These are phyloP conservation scores for Megamerina dolium DNA, from an alignment of 2,888 invertebrate genomes.

Conservation along the genomic window DNA sequence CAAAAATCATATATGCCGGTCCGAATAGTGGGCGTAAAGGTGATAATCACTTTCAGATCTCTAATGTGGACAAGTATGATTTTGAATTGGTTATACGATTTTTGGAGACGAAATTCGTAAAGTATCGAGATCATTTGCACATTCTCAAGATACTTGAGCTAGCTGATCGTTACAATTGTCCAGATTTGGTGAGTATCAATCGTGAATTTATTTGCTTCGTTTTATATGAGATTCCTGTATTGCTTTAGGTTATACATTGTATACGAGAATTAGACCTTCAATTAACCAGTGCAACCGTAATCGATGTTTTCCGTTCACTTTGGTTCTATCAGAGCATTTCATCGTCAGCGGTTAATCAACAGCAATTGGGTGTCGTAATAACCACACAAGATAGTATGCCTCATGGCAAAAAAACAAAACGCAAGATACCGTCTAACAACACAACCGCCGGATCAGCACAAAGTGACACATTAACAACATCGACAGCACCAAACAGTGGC, in stretches of 20 bases:
- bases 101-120: slow-evolving; percentile 47
- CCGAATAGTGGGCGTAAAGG: slow-evolving; percentile 47
- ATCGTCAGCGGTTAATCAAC: slow-evolving; percentile 36
- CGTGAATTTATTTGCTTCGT: background rate
- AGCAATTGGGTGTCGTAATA: slow-evolving; percentile 33
- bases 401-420: slow-evolving; percentile 20
- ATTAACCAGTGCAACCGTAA: slow-evolving; percentile 44
- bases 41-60: slow-evolving; percentile 48
- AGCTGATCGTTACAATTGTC: slow-evolving; percentile 48
- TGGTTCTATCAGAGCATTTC: slow-evolving; percentile 48
- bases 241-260: slow-evolving; percentile 40
- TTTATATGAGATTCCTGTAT: background rate
- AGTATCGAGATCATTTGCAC: slow-evolving; percentile 47
- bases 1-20: slow-evolving; percentile 46
- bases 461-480: slow-evolving; percentile 1
- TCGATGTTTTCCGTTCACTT: slow-evolving; percentile 46
- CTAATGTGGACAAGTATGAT: slow-evolving; percentile 46
- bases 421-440: slow-evolving; percentile 18
- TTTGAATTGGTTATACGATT: slow-evolving; percentile 47
- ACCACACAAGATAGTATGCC: slow-evolving; percentile 33
- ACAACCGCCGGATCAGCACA: background rate
- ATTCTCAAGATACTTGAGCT: slow-evolving; percentile 46
- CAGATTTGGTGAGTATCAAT: slow-evolving; percentile 41
- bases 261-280: slow-evolving; percentile 48
- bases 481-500: slow-evolving; percentile 20